Base-by-base conservation (phyloP, 2,888 invertebrate genomes). In the Tortricodes alternella region DNA sequence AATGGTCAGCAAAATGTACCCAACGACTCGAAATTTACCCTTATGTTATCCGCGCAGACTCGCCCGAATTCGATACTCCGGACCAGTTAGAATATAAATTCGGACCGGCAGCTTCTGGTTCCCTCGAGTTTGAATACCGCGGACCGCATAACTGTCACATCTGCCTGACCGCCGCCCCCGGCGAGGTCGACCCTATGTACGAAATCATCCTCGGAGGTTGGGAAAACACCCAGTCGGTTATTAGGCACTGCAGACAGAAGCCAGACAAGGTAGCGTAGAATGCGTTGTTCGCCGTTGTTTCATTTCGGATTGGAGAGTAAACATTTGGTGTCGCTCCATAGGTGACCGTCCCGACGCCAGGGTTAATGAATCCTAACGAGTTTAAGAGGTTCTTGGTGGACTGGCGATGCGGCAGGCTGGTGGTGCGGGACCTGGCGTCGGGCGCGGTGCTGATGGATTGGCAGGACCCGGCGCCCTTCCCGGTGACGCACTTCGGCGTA, bases 201-300 rank as follows among this genome's bases (percentile, higher is more conserved):
- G 94, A 94, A 84, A 85, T 94, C 63, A 91, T 94, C 67, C 89
- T 94, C 65, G 94, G 94, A 48, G 94, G 94, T 59, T 94, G 94
- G 94, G 92, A 92, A 60, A 94, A 94, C 76, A 89, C 87, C 41
- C 91, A 92, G 64, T 94, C 94, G 32, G 93, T 92, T 62, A 93
- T 94, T 76, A 92, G 94, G 75, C 84, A 92, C 76, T 91, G 92
- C 86, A 90, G 92, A 65, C 89, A 92, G 76, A 91, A 92, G 70
- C 93, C 93, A 24, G 93, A 94, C 65, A 93, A 93, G 92, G 93
- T 93, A 89, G 74, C 64, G 69, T 74, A 63, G 66, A 59, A 64
- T 71, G 64, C 74, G 69, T 68, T 69, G 60, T 66, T 60, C 60
- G 63, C 46, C 64, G 70, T 68, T 65, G 67, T 71, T 55, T 62